Percentiles rank a stretch among this genome's conserved stretches.
Conservation (phyloP, 2,113 vertebrate species). For the Canis aureus region DNA sequence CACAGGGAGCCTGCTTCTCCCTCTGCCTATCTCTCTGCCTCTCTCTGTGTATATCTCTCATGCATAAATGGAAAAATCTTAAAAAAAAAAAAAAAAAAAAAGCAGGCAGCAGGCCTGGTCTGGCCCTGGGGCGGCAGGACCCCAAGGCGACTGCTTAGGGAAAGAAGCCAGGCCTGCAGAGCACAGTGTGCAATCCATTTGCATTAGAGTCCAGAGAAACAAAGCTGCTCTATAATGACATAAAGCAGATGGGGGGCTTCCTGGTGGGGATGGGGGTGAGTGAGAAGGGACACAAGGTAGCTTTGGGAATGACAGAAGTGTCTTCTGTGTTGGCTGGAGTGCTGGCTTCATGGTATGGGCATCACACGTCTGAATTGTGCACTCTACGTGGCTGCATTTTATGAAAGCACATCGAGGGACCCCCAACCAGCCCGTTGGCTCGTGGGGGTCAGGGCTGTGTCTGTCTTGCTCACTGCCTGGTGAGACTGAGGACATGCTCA, state of each 20-base stretch:
- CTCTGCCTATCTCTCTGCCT: too few species aligned
- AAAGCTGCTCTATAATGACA: background rate
- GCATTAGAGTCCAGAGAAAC: background rate
- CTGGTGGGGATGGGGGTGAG: background rate
- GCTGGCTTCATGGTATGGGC: accelerated
- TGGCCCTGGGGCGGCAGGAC: background rate
- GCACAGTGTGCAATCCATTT: accelerated
- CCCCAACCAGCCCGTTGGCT: background rate
- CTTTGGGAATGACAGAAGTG: background rate
- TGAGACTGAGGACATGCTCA: background rate
- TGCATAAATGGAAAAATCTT: too few species aligned
- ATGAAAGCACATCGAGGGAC: accelerated
- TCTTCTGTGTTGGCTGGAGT: background rate
- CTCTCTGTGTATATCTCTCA: too few species aligned
- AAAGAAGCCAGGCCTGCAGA: background rate
- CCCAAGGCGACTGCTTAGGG: background rate
- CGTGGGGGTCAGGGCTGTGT: too few species aligned
- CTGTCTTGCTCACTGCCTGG: background rate
- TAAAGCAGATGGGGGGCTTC: background rate
- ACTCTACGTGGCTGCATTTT: background rate
- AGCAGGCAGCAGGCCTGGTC: background rate
- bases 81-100: too few species aligned
- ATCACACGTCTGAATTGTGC: background rate
- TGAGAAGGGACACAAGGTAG: background rate
- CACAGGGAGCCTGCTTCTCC: too few species aligned